Evolutionary conservation across 1,140 invertebrate genomes (phyloP).

Genomic region (Lasaia peninsularis): DNA sequence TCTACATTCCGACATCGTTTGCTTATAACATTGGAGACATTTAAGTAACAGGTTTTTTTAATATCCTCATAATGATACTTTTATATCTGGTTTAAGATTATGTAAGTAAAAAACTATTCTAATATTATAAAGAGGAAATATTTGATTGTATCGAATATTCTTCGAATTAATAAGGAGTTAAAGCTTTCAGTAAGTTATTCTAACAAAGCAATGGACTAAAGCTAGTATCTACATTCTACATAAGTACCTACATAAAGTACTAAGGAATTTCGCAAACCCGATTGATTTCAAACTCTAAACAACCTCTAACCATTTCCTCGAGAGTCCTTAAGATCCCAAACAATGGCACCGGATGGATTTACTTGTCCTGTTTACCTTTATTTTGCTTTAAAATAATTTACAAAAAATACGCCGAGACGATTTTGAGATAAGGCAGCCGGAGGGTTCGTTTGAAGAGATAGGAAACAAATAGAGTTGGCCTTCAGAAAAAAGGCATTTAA

Average conservation of each 20-base stretch:
- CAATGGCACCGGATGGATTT: slow-evolving; percentile 52
- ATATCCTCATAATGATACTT: not conserved
- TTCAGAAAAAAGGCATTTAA: too few species aligned
- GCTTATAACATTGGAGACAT: not conserved
- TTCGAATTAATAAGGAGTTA: too few species aligned
- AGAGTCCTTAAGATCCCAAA: slow-evolving; percentile 17
- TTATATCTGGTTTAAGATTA: not conserved
- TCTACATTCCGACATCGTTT: not conserved
- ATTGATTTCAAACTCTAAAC: slow-evolving; percentile 8
- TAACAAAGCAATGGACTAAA: too few species aligned
- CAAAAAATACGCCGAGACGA: slow-evolving; percentile 43
- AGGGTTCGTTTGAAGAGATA: slow-evolving; percentile 12
- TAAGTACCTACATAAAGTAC: too few species aligned
- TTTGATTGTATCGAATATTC: too few species aligned
- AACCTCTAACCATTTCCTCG: not conserved
- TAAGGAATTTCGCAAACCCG: not conserved
- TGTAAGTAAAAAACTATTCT: too few species aligned
- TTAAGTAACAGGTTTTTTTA: not conserved
- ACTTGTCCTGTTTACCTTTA: slow-evolving; percentile 54
- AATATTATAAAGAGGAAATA: too few species aligned
- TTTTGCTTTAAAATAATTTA: slow-evolving; percentile 45
- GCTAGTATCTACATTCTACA: too few species aligned
- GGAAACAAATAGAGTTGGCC: slow-evolving; percentile 12
- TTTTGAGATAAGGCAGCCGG: slow-evolving; percentile 37
- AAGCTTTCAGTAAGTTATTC: too few species aligned